A percentile compares a stretch with the other conserved stretches of the same genome.
Conservation (phyloP, 2,113 vertebrate species). For the Arothron firmamentum region DNA sequence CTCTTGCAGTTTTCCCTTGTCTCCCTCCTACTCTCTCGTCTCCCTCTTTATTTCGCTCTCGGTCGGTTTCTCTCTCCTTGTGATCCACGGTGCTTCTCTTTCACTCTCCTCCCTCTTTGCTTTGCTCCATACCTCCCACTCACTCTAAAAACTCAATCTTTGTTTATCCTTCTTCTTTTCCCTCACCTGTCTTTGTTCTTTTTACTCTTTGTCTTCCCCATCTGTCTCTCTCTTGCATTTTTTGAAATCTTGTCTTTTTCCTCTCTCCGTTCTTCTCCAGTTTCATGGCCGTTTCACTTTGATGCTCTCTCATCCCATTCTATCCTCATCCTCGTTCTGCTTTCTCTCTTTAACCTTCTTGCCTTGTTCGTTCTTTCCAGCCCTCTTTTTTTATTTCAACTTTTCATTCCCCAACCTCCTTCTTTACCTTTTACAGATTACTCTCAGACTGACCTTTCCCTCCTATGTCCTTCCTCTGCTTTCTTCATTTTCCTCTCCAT, state of each 20-base stretch:
- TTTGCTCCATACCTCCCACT: slow-evolving; percentile 59
- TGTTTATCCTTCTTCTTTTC: slow-evolving; percentile 56
- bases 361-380: not conserved
- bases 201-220: slow-evolving; percentile 18
- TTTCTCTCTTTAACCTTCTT: not conserved
- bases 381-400: slow-evolving; percentile 5
- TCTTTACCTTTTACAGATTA: slow-evolving; percentile 48
- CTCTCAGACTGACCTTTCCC: slow-evolving; percentile 57
- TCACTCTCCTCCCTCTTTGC: slow-evolving; percentile 37
- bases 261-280: not conserved
- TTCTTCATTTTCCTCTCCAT: slow-evolving; percentile 24
- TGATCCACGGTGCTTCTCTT: slow-evolving; percentile 36
- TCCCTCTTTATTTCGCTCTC: slow-evolving; percentile 60
- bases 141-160: slow-evolving; percentile 54
- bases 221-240: slow-evolving; percentile 2
- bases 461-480: slow-evolving; percentile 31
- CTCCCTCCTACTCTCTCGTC: slow-evolving; percentile 65
- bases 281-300: not conserved
- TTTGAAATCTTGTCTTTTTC: not conserved
- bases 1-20: slow-evolving; percentile 62
- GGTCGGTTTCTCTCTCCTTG: slow-evolving; percentile 31
- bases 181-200: slow-evolving; percentile 52
- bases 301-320: not conserved
- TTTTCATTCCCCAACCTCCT: slow-evolving; percentile 4
- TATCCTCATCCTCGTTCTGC: not conserved